Percentiles rank a stretch among this genome's conserved stretches.
Evolutionary conservation across 2,888 invertebrate species (phyloP).

Genomic region (Sinohyriopsis cumingii): DNA sequence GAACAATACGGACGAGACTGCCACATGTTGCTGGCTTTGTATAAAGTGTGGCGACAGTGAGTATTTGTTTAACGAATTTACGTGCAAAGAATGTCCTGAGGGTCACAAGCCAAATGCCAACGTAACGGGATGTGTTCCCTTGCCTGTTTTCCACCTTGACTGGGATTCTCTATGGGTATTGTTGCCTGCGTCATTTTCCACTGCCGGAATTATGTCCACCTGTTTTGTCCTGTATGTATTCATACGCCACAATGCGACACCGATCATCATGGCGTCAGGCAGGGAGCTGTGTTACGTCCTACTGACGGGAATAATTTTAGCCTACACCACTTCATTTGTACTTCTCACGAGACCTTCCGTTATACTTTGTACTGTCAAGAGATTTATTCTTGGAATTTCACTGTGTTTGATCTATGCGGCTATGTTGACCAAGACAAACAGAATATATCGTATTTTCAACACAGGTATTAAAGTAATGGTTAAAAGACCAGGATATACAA

Average conservation of each 20-base stretch:
- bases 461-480: constrained; percentile 77
- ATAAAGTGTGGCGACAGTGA: constrained; percentile 79
- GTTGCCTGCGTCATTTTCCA: constrained; percentile 78
- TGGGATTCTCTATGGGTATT: constrained; percentile 81
- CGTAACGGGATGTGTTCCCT: constrained; percentile 75
- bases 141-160: constrained; percentile 77
- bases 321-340: constrained; percentile 82
- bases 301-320: constrained; percentile 80
- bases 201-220: constrained; percentile 78
- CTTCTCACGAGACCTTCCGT: constrained; percentile 81
- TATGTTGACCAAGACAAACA: constrained; percentile 83
- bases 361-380: constrained; percentile 78
- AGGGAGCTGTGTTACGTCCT: constrained; percentile 85
- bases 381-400: constrained; percentile 81
- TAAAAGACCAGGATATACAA: constrained; percentile 83
- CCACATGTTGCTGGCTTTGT: constrained; percentile 82
- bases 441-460: constrained; percentile 81
- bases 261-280: constrained; percentile 85
- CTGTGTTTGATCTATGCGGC: constrained; percentile 84
- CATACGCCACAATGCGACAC: constrained; percentile 78
- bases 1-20: constrained; percentile 56
- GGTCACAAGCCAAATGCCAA: constrained; percentile 78
- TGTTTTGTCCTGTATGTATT: constrained; percentile 79
- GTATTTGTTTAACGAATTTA: constrained; percentile 70
- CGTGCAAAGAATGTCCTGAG: constrained; percentile 76